Percentiles rank a stretch among this genome's conserved stretches.
Evolutionary conservation across 2,113 vertebrate genomes (phyloP).

Genomic region (Sialia sialis): DNA sequence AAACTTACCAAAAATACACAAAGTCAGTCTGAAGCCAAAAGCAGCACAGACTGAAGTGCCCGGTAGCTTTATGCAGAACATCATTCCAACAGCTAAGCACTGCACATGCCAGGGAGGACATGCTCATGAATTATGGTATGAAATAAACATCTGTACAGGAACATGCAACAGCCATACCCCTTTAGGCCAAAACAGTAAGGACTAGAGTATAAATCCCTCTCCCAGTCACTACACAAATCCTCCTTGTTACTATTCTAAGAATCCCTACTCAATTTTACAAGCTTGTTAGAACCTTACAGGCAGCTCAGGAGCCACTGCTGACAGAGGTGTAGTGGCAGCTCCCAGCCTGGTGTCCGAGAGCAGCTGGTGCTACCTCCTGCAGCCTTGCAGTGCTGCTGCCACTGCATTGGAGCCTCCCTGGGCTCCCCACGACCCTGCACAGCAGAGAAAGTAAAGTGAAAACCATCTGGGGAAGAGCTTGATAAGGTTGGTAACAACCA

Average conservation of each 20-base stretch:
- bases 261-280: fast-evolving
- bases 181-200: not conserved
- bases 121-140: not conserved
- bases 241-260: not conserved
- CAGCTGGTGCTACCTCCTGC: not conserved
- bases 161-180: not conserved
- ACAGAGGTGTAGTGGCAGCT: fast-evolving
- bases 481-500: not conserved
- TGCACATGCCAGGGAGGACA: not conserved
- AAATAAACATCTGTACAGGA: not conserved
- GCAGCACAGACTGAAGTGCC: not conserved
- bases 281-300: not conserved
- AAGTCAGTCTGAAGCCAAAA: not conserved
- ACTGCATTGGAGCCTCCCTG: not conserved
- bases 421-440: fast-evolving
- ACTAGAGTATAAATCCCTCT: not conserved
- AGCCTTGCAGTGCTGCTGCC: not conserved
- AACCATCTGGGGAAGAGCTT: not conserved
- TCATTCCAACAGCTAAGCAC: not conserved
- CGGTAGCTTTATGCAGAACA: not conserved
- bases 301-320: not conserved
- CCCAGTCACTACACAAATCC: not conserved
- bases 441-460: not conserved
- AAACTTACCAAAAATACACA: not conserved
- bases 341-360: not conserved